Evolutionary conservation across 2,797 vertebrate species (phyloP).

Genomic region (Rousettus madagascariensis): DNA sequence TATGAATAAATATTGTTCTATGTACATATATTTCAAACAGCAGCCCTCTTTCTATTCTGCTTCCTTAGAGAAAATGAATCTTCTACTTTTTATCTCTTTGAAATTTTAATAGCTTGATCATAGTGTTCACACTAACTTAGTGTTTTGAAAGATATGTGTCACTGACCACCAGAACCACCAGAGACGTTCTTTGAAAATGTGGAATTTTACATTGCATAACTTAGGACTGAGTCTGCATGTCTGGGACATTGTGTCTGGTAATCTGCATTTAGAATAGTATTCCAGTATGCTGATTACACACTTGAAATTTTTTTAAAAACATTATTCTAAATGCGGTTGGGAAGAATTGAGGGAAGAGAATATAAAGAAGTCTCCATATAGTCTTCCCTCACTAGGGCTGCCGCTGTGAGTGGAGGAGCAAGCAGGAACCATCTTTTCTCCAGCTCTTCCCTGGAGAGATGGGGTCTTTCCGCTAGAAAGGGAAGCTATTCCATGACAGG

Average conservation of each 20-base stretch:
- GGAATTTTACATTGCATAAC: neutral
- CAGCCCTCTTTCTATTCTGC: neutral
- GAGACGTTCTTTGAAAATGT: neutral
- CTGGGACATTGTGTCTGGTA: neutral
- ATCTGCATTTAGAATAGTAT: neutral
- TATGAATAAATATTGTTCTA: neutral
- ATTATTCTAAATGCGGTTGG: neutral
- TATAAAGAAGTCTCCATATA: neutral
- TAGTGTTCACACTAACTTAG: neutral
- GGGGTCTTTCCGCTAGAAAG: neutral
- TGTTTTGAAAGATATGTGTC: neutral
- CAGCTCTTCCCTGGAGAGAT: neutral
- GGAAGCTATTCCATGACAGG: accelerated
- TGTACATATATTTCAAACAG: neutral
- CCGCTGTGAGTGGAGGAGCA: too few relatives aligned
- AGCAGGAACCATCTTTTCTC: neutral
- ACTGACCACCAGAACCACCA: neutral
- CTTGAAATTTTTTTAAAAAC: neutral
- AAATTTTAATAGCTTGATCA: neutral
- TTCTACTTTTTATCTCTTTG: neutral
- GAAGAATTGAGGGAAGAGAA: neutral
- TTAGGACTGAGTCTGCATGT: neutral
- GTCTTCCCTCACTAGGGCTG: neutral
- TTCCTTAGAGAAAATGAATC: neutral
- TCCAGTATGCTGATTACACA: neutral